Evolutionary conservation across 2,113 vertebrate species (phyloP).

Genomic region (Glaucidium brasilianum): DNA sequence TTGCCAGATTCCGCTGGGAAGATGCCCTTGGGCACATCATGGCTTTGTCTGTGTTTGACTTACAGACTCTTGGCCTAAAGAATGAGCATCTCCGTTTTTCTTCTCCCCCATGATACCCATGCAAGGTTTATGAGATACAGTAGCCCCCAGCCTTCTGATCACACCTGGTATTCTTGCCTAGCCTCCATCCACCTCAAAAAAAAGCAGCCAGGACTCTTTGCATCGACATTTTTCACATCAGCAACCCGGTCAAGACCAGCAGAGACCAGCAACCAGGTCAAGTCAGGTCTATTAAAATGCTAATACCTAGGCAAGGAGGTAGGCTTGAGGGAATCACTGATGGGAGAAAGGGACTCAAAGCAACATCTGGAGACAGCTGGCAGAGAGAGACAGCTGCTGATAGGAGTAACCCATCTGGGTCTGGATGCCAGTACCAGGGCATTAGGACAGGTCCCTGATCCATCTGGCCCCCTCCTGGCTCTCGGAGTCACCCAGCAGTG

Average conservation of each 20-base stretch:
- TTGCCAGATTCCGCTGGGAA: background rate
- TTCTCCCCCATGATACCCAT: background rate
- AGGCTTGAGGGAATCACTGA: background rate
- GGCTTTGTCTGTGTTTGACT: background rate
- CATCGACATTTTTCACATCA: background rate
- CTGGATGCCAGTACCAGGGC: background rate
- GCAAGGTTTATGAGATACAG: background rate
- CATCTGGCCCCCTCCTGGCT: background rate
- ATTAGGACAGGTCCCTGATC: accelerated
- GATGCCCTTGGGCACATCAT: background rate
- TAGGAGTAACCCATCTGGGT: background rate
- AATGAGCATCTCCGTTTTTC: background rate
- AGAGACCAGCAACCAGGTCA: background rate
- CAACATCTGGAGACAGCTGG: background rate
- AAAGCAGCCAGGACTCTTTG: background rate
- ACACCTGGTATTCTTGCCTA: background rate
- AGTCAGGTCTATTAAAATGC: background rate
- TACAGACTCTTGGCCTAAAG: background rate
- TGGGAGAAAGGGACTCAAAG: background rate
- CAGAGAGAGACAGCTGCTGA: background rate
- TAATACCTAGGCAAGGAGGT: background rate
- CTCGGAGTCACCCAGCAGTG: background rate
- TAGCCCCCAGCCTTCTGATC: background rate
- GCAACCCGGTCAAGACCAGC: background rate
- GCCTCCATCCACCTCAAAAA: too few species aligned